Base-by-base conservation (phyloP, 2,888 invertebrate genomes). In the Cephus pygmeus region DNA sequence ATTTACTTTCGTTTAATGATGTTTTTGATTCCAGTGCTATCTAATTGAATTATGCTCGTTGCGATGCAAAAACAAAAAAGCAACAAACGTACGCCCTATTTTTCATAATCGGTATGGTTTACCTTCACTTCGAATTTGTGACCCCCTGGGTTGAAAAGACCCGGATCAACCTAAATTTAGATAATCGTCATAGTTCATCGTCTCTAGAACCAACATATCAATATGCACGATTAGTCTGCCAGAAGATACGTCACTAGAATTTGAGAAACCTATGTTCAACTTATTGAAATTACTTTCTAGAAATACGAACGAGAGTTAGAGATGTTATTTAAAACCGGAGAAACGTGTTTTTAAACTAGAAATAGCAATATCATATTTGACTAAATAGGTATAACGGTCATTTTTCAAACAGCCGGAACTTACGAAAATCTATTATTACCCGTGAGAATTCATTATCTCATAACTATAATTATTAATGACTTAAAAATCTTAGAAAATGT, bases 181-280 rank as follows among this genome's bases (percentile, higher is more conserved):
- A 56, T 56, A 56, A 56, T 23, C 56, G 23, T 56, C 56, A 56
- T 56, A 23, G 56, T 56, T 56, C 56, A 56, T 56, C 56, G 56
- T 56, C 56, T 69, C 23, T 36, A 69, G 69, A 34, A 12, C 12
- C 77, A 11, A 34, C 23, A 68, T n/a, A 75, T 35, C 34, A 69
- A 69, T 40, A 33, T 71, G 69, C 74, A 74, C 75, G 75, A 69
- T 69, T 36, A 40, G 30, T 56, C 56, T 56, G 23, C 56, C 56
- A 23, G 23, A 56, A 23, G 23, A 56, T 56, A 56, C 56, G 56
- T 23, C 9, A 56, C 56, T 56, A 56, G 56, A 1, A 56, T 23
- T 23, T 23, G 56, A 56, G 56, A 56, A 56, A 56, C 9, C 11
- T 56, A 15, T 56, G 9, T 23, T 56, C 23, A 9, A 23, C 56